Evolutionary conservation across 1,140 invertebrate species (phyloP), one percentile per base, ranked within the genome.

Genomic region (Pseudomyrmex pallidus): DNA sequence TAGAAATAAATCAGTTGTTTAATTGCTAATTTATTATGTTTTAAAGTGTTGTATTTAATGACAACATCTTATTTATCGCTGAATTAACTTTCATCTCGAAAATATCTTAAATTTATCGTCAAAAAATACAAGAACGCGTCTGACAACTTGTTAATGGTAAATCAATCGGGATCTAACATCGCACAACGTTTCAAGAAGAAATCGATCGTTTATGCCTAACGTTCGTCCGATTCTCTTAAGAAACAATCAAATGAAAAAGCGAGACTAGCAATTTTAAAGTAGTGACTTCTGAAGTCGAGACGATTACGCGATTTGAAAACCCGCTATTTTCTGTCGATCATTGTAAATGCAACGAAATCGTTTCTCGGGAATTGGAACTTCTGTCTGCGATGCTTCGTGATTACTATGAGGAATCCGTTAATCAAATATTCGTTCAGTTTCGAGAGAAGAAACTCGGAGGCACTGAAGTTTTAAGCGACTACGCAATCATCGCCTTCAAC

Each of bases 301-400:
- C 74, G 25, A 56, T 77, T 44, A 67, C 8, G 9, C 74, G 25
- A 52, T 35, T 0, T 44, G 48, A n/a, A 13, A 66, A 67, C 74
- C 74, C 56, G 54, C 62, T 66, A 77, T 77, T 77, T 77, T 25
- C 61, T 25, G 25, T 67, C 62, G 62, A 77, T 77, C 63, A 62
- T 17, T 35, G 35, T 67, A 67, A 67, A 56, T 54, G 25, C 17
- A 54, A 25, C 54, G n/a, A 8, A 77, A 66, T 56, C 61, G 61
- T 76, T 76, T 66, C 74, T 67, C 74, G 17, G 25, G 15, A 77
- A 77, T 54, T 52, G 20, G 17, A 1, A 66, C n/a, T 64, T 64
- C 48, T 54, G 22, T 52, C 48, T 77, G 22, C 0, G n/a, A n/a
- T 25, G 44, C 15, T n/a, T 54, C n/a, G 74, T 66, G 50, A 76